Evolutionary conservation across 2,888 invertebrate species (phyloP), one percentile per base, ranked within the genome.

Genomic region (Synergus umbraculus): DNA sequence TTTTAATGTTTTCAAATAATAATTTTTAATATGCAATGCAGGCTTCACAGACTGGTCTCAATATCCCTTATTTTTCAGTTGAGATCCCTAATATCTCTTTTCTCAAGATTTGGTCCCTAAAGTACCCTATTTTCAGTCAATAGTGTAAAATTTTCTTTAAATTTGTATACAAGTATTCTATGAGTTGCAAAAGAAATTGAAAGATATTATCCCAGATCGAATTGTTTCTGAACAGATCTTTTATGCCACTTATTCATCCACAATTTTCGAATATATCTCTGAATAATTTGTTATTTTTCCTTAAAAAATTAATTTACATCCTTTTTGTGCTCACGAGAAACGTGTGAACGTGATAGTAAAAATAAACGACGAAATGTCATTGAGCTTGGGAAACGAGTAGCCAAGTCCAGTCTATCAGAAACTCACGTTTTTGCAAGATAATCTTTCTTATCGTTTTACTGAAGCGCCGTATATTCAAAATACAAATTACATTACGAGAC

Each of bases 351-450:
- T 63, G 60, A 63, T 12, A 63, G 15, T 7, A 54, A 54, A 73
- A 73, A 54, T 4, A 73, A 73, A 54, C 29, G n/a, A n/a, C 5
- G 37, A n/a, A 73, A 73, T 54, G 54, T 54, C 73, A 54, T 73
- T 73, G 41, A 46, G 44, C 22, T 67, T 44, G 44, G 7, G 7
- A 22, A 29, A 63, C 10, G 12, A 29, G 63, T 22, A 67, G 44
- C 22, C 18, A 67, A 44, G 66, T 44, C 66, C 44, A 44, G 66
- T 15, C 43, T 69, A 69, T 69, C 76, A 78, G 58, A 63, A 65
- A 66, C 78, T 81, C 78, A 80, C 81, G 80, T 81, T 83, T 78
- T 43, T 60, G 66, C 41, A 76, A 37, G 76, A 64, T 67, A 54
- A 66, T 83, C 77, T 54, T 54, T 44, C 54, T 77, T 67, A 67